phyloP scores from a whole-genome alignment of 1,140 invertebrate genomes.

The Monomorium pharaonis region DNA sequence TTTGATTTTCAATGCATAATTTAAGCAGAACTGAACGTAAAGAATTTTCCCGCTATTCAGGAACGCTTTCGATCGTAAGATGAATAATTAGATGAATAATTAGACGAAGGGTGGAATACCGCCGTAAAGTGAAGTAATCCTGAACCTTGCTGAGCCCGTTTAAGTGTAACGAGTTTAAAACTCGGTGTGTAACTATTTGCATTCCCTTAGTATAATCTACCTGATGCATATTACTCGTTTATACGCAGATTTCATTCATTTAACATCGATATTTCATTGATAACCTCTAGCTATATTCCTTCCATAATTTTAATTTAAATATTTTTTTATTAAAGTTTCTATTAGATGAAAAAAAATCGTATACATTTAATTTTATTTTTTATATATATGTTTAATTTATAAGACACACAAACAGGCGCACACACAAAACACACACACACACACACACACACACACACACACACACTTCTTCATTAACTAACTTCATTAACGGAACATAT shows the following conservation, averaged over 20 bases:
- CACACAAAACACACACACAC: no score
- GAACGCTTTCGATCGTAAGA: slow-evolving; percentile 25
- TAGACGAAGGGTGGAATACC: slow-evolving; percentile 12
- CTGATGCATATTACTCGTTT: slow-evolving; percentile 35
- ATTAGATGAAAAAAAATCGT: not conserved
- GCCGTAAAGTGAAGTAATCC: slow-evolving; percentile 39
- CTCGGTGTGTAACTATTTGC: slow-evolving; percentile 38
- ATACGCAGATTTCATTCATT: slow-evolving; percentile 41
- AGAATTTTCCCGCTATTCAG: slow-evolving; percentile 30
- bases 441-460: no score
- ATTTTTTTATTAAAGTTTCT: not conserved
- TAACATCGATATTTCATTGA: slow-evolving; percentile 8
- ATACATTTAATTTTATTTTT: not conserved
- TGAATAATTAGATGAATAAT: slow-evolving; percentile 58
- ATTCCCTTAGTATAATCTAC: slow-evolving; percentile 37
- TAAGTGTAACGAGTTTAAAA: slow-evolving; percentile 56
- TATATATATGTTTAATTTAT: not conserved
- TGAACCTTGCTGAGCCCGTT: slow-evolving; percentile 27
- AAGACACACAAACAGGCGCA: no score
- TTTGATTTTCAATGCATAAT: slow-evolving; percentile 41
- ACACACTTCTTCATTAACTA: not conserved
- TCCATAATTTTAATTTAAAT: not conserved
- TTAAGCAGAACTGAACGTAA: not conserved
- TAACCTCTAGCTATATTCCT: not conserved
- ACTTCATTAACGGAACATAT: not conserved